Evolutionary conservation across 2,888 invertebrate genomes (phyloP), one percentile per base, ranked within the genome.

Genomic region (Ophion ventricosus): DNA sequence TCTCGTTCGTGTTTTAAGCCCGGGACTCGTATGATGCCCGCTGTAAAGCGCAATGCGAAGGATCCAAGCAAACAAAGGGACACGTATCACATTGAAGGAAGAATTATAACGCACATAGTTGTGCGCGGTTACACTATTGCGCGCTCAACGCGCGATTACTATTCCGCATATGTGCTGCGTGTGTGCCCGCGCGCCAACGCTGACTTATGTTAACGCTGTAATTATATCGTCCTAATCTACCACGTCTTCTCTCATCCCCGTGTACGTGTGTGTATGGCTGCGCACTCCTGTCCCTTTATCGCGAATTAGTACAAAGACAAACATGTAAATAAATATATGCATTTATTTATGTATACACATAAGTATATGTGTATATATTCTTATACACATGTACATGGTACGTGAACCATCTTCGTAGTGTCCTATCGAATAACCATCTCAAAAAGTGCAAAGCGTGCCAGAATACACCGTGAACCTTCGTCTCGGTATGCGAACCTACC

Each of bases 171-270:
- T 88, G 92, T 91, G 86, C 88, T 88, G 66, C 40, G 26, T 43
- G 25, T 88, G 89, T 83, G 83, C 57, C 10, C 20, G 20, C 57
- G 0, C 85, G 70, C 78, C 86, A 90, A 85, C 91, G 91, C 90
- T 92, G 92, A 93, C 93, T 93, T 93, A 93, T 93, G 93, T 92
- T 93, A 93, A 93, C 92, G 91, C 89, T 90, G 92, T 92, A 93
- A 93, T 93, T 93, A 93, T 93, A 93, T 93, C 93, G 92, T 91
- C 91, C 92, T 92, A 93, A 93, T 93, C 93, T 93, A 91, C 90
- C 89, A 88, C 88, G 89, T 91, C 89, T 90, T 89, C 76, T 87
- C 61, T 66, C 76, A 56, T 56, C 17, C 23, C 8, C n/a, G 25
- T 14, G 61, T 63, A 11, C 66, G 20, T 56, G 14, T 7, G 35